phyloP scores from a whole-genome alignment of 2,113 vertebrate genomes.

The Herpetotheres cachinnans region DNA sequence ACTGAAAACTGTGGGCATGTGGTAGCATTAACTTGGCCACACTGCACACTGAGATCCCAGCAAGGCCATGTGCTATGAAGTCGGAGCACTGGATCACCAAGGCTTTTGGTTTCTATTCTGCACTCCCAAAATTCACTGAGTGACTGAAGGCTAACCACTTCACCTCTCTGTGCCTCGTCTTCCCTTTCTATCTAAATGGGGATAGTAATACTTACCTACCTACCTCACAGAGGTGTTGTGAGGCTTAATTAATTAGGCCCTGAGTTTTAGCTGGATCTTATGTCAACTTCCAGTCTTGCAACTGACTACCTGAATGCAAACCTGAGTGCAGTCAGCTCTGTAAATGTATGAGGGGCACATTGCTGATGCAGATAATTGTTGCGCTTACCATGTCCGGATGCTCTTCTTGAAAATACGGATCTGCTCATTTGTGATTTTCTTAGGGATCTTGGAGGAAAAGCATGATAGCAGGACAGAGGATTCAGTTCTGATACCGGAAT shows the following conservation, averaged over 20 bases:
- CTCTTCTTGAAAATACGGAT: background rate
- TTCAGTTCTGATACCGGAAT: background rate
- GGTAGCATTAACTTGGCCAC: background rate
- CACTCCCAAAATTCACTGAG: background rate
- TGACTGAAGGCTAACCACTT: constrained; percentile 22
- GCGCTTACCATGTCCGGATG: background rate
- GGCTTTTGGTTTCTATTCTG: constrained; percentile 29
- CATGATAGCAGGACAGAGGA: background rate
- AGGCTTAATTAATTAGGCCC: constrained; percentile 51
- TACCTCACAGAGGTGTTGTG: constrained; percentile 69
- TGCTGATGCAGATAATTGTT: background rate
- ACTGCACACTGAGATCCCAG: background rate
- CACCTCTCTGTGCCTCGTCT: constrained; percentile 44
- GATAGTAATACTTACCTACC: constrained; percentile 33
- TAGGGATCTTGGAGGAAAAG: constrained; percentile 1
- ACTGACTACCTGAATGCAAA: background rate
- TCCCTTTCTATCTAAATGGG: constrained; percentile 33
- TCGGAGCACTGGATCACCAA: constrained; percentile 47
- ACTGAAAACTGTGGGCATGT: background rate
- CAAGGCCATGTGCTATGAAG: background rate
- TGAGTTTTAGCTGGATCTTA: constrained; percentile 18
- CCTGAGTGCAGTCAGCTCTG: constrained; percentile 23
- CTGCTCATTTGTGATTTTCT: background rate
- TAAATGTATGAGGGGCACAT: rapidly evolving
- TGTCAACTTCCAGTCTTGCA: background rate